Conservation (phyloP, 2,888 invertebrate species). For the Lepidocyrtinus sp. region DNA sequence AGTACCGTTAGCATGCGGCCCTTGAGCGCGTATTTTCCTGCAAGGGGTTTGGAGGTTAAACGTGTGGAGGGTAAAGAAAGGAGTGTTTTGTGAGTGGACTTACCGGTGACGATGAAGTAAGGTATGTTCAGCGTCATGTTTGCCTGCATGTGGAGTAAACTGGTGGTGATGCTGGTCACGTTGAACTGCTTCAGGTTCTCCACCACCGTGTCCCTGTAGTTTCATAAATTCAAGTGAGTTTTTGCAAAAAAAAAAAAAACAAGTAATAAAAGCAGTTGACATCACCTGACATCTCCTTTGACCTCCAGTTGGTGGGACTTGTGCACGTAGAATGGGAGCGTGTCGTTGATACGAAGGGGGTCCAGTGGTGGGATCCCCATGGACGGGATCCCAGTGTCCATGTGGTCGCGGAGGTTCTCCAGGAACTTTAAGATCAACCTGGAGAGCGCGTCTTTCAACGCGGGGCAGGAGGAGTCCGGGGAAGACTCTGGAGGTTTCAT, state of each 20-base stretch:
- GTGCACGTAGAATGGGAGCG: background rate
- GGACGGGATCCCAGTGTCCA: conserved; percentile 44
- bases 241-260: background rate
- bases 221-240: background rate
- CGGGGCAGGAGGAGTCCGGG: no score
- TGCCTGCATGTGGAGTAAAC: conserved; percentile 31
- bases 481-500: no score
- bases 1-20: conserved; percentile 24
- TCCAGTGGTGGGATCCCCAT: conserved; percentile 57
- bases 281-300: conserved; percentile 20
- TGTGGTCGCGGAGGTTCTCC: conserved; percentile 34
- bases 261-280: no score
- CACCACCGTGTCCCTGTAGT: conserved; percentile 27
- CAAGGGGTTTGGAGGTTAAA: no score
- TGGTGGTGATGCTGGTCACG: conserved; percentile 33
- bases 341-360: conserved; percentile 29
- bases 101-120: conserved; percentile 31
- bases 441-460: conserved; percentile 14
- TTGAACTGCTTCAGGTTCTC: conserved; percentile 34
- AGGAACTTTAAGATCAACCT: conserved; percentile 35
- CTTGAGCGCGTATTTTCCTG: conserved; percentile 33
- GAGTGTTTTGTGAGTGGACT: background rate
- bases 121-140: conserved; percentile 41
- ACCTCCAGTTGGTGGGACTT: conserved; percentile 30
- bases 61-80: no score